Conservation (phyloP, 2,888 invertebrate genomes). For the Tiphia femorata region DNA sequence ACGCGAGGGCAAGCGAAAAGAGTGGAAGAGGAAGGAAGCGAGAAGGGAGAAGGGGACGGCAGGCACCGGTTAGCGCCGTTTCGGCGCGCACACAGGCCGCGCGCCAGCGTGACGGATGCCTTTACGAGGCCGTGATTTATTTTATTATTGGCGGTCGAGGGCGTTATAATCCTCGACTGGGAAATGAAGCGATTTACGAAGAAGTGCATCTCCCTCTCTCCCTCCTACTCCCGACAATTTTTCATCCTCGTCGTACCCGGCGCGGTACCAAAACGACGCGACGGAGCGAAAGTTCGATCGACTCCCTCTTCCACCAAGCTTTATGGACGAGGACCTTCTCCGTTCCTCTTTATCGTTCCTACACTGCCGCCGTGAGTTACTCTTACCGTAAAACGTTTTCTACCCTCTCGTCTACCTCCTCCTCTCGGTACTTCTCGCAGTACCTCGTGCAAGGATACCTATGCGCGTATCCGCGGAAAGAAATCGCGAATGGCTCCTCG, state of each 20-base stretch:
- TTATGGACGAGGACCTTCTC: slow-evolving; percentile 39
- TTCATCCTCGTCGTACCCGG: background rate
- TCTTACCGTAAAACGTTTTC: slow-evolving; percentile 45
- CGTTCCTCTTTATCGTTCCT: slow-evolving; percentile 32
- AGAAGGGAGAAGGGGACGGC: background rate
- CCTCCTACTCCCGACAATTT: background rate
- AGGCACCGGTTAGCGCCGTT: background rate
- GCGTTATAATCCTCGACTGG: slow-evolving; percentile 48
- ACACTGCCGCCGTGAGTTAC: slow-evolving; percentile 43
- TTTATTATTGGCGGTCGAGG: slow-evolving; percentile 57
- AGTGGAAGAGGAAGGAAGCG: too few species aligned
- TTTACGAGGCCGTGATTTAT: slow-evolving; percentile 66
- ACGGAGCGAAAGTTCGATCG: slow-evolving; percentile 38
- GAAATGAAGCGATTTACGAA: slow-evolving; percentile 58
- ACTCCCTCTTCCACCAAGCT: slow-evolving; percentile 17
- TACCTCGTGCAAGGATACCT: too few species aligned
- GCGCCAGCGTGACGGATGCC: slow-evolving; percentile 56
- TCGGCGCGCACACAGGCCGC: slow-evolving; percentile 21
- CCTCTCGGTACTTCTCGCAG: too few species aligned
- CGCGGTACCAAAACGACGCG: background rate
- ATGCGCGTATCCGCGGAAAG: slow-evolving; percentile 22
- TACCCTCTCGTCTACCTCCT: too few species aligned
- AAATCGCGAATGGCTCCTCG: slow-evolving; percentile 16
- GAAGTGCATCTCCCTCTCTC: slow-evolving; percentile 9
- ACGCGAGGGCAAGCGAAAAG: too few species aligned